Evolutionary conservation across 2,797 vertebrate species (phyloP).

Genomic region (Paramormyrops hopkinsi): DNA sequence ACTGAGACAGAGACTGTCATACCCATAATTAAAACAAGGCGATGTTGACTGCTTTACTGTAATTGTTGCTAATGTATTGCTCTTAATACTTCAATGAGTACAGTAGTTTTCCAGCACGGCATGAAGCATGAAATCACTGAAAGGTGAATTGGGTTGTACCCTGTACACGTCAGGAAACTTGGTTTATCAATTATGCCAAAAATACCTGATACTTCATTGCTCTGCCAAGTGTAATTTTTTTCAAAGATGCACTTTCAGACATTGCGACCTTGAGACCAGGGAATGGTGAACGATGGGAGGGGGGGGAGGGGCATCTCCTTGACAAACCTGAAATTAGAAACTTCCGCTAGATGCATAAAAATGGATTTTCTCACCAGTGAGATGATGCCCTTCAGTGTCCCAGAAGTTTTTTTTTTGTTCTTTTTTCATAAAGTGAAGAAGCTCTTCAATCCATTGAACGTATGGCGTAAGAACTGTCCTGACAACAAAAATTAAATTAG

Average conservation of each 20-base stretch:
- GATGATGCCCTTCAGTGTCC: slow-evolving; percentile 13
- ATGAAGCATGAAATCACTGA: neutral
- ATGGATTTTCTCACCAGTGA: slow-evolving; percentile 14
- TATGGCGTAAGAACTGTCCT: neutral
- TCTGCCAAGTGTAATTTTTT: neutral
- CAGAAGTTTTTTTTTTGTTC: neutral
- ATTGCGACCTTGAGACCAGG: slow-evolving; percentile 6
- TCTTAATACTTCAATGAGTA: neutral
- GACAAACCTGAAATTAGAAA: slow-evolving; percentile 11
- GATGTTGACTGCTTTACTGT: neutral
- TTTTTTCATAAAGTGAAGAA: neutral
- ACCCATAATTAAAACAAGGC: neutral
- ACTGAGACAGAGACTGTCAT: neutral
- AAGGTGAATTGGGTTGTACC: neutral
- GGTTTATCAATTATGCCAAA: slow-evolving; percentile 3
- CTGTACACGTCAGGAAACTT: neutral
- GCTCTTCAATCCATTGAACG: neutral
- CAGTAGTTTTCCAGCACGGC: neutral
- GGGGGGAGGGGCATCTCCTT: neutral
- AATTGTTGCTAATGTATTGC: neutral
- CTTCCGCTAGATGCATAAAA: slow-evolving; percentile 19
- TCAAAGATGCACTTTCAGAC: slow-evolving; percentile 1
- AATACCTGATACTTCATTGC: neutral
- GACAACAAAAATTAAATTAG: neutral
- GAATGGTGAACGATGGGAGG: neutral